A percentile compares a stretch with the other conserved stretches of the same genome.
These are phyloP conservation scores for Dendrocincla fuliginosa DNA, from an alignment of 2,797 vertebrate genomes.

Conservation along the genomic window DNA sequence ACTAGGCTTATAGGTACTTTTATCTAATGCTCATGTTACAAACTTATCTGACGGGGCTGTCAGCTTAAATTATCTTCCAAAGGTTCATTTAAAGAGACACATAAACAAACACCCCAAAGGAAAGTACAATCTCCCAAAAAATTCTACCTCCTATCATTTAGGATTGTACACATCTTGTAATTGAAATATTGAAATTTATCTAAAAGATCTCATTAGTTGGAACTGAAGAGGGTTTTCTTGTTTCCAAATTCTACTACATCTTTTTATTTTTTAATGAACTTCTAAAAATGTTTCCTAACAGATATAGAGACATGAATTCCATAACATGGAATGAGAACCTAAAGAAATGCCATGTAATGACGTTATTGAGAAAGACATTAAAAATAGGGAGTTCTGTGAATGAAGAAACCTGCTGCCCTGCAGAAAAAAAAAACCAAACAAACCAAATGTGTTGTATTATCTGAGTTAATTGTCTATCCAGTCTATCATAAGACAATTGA, in stretches of 20 bases:
- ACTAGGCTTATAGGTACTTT: not conserved
- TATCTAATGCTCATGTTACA: not conserved
- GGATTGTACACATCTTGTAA: not conserved
- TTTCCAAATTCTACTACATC: not conserved
- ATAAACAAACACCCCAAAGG: not conserved
- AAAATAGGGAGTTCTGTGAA: not conserved
- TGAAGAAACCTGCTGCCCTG: not conserved
- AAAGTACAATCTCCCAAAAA: not conserved
- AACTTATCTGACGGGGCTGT: not conserved
- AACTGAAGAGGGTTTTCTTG: not conserved
- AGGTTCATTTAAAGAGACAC: not conserved
- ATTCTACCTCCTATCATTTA: not conserved
- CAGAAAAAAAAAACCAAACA: accelerated
- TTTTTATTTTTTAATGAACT: not conserved
- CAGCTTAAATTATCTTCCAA: conserved; percentile 28
- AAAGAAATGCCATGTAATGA: not conserved
- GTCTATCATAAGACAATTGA: not conserved
- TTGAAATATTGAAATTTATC: not conserved
- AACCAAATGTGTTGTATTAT: accelerated
- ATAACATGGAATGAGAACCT: not conserved
- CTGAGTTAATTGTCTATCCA: not conserved
- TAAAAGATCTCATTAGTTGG: not conserved
- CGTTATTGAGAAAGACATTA: not conserved
- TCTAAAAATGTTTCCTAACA: not conserved
- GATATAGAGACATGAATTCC: not conserved